Percentiles rank a stretch among this genome's conserved stretches.
Conservation (phyloP, 1,140 invertebrate species). For the Thaumetopoea pityocampa region DNA sequence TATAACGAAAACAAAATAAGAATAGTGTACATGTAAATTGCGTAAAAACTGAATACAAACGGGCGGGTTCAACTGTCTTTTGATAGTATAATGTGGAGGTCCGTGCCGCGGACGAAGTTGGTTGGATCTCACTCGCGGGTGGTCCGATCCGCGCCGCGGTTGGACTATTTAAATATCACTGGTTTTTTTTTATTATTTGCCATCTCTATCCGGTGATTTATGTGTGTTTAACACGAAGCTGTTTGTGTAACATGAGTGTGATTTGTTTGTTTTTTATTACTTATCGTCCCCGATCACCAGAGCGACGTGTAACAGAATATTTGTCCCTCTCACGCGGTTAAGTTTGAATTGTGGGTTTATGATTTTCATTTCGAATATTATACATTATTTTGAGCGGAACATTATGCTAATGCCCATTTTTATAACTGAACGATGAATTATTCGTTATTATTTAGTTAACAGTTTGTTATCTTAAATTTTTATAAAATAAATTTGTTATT, state of each 20-base stretch:
- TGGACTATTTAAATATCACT: conserved; percentile 55
- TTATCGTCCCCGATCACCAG: no score
- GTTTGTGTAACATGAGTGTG: conserved; percentile 48
- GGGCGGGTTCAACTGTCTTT: conserved; percentile 48
- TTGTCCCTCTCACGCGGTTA: no score
- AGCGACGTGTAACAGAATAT: no score
- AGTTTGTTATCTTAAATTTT: no score
- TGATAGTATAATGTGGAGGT: conserved; percentile 58
- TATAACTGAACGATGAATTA: no score
- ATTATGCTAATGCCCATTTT: no score
- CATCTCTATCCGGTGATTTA: conserved; percentile 45
- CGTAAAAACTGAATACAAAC: conserved; percentile 59
- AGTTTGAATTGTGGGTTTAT: no score
- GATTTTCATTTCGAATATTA: no score
- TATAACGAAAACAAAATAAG: conserved; percentile 30
- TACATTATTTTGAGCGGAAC: no score
- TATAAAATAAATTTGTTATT: no score
- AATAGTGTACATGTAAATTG: conserved; percentile 62
- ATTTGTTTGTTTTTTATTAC: conserved; percentile 57
- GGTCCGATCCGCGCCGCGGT: conserved; percentile 51
- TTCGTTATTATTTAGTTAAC: no score
- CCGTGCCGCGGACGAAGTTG: conserved; percentile 36
- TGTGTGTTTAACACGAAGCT: conserved; percentile 58
- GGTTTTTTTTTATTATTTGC: conserved; percentile 61
- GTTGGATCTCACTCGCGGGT: conserved; percentile 45